These are phyloP conservation scores for Anoncus sp. DNA, from an alignment of 2,888 invertebrate genomes.

Conservation along the genomic window DNA sequence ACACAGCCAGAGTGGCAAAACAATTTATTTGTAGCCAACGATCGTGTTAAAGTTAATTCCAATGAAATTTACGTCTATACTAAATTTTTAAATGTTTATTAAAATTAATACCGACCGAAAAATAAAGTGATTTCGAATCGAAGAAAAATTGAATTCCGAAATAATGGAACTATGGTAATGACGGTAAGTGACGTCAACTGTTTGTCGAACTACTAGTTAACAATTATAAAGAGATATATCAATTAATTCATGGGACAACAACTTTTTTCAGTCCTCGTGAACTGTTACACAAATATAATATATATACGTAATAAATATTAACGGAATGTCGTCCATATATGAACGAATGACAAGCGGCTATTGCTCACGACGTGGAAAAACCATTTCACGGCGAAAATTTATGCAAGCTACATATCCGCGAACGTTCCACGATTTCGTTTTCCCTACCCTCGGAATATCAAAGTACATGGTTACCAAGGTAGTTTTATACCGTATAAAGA, in stretches of 20 bases:
- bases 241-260: neutral
- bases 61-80: no score
- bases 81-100: no score
- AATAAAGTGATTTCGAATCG: no score
- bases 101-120: no score
- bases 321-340: neutral
- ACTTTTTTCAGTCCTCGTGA: neutral
- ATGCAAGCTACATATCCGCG: conserved; percentile 34
- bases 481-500: conserved; percentile 26
- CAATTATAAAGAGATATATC: neutral
- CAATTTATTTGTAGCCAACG: neutral
- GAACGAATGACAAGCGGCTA: conserved; percentile 11
- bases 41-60: neutral
- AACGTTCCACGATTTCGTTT: conserved; percentile 47
- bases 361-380: conserved; percentile 36
- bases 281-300: neutral
- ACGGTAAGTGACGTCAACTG: neutral
- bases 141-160: neutral
- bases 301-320: conserved; percentile 6
- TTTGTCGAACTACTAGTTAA: neutral
- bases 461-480: conserved; percentile 11
- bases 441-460: conserved; percentile 19
- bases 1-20: neutral
- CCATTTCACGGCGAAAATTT: conserved; percentile 45
- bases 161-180: neutral